Evolutionary conservation across 1,140 invertebrate species (phyloP).

Genomic region (Drosophila varians): DNA sequence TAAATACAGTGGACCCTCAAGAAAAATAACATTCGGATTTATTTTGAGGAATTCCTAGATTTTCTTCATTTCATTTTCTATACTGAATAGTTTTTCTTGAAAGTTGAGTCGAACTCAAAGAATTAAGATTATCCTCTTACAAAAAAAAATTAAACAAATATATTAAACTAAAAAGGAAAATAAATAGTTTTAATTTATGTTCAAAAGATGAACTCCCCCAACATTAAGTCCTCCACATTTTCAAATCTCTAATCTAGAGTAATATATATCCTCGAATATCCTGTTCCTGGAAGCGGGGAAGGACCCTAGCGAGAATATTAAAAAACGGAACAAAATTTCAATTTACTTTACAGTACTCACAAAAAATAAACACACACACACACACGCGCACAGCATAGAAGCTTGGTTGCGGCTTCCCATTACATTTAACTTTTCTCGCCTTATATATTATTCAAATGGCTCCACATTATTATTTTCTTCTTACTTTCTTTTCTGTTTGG

Average conservation of each 20-base stretch:
- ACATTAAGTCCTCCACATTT: not conserved
- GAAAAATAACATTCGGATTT: not conserved
- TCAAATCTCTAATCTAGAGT: slow-evolving; percentile 5
- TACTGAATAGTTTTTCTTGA: too few species aligned
- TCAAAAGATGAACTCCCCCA: not conserved
- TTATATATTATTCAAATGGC: slow-evolving; percentile 80
- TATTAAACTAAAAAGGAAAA: not conserved
- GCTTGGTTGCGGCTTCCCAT: slow-evolving; percentile 67
- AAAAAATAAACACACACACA: slow-evolving; percentile 3
- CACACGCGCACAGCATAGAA: slow-evolving; percentile 3
- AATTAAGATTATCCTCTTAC: too few species aligned
- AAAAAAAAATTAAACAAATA: not conserved
- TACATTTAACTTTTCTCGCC: slow-evolving; percentile 77
- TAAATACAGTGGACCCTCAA: slow-evolving; percentile 15
- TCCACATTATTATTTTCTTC: slow-evolving; percentile 47
- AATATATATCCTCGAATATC: slow-evolving; percentile 24
- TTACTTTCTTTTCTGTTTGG: slow-evolving; percentile 39
- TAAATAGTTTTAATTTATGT: not conserved
- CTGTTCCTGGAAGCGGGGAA: not conserved
- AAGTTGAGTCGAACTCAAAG: too few species aligned
- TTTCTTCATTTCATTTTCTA: not conserved
- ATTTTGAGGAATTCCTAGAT: too few species aligned
- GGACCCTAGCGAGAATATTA: slow-evolving; percentile 16
- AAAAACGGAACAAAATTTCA: slow-evolving; percentile 54
- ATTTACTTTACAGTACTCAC: slow-evolving; percentile 49